Base-by-base conservation (phyloP, 1,140 invertebrate species). In the Druon quercuslanigerum region DNA sequence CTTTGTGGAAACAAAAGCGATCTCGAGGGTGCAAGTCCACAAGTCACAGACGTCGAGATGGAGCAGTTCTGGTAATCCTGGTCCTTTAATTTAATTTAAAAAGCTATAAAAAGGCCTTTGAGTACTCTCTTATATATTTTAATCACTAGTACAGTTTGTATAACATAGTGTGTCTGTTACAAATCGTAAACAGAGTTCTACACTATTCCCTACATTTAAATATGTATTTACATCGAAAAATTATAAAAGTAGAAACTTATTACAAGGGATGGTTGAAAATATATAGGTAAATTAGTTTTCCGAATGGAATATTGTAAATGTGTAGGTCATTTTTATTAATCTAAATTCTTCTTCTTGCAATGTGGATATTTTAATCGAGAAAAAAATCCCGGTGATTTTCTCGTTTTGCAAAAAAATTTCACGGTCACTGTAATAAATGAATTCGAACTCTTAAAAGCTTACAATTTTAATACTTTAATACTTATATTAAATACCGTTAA, bases 1-100 rank as follows among this genome's bases (percentile, higher is more conserved):
- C 92, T 98, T 17, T 97, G 97, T 91, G 97, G 96, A 51, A 98
- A 98, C 86, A 98, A 98, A 90, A 94, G 93, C 77, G 97, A 98
- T 90, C 88, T 97, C 46, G 95, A 96, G 81, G 93, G 93, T 17
- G 90, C 92, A 16, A 93, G 93, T 70, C 94, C 95, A 72, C 94
- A 95, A 92, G 96, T 98, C 1, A 96, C 95, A 20, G 96, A 98
- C 90, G 93, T 94, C 71, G 97, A 98, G 87, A 96, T 98, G 90
- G 97, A 98, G 90, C 94, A 94, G 74, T 98, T 99, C 92, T 97
- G 96, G 95, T 96, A 92, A 71, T 50, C 50, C 51, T 71, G 25
- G 66, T 33, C 70, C 57, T 77, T 57, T 74, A 3, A 57, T 73
- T 60, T 20, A 12, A n/a, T 6, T 66, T 50, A 76, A 74, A 17